Evolutionary conservation across 2,113 vertebrate genomes (phyloP).

Genomic region (Xenus cinereus): DNA sequence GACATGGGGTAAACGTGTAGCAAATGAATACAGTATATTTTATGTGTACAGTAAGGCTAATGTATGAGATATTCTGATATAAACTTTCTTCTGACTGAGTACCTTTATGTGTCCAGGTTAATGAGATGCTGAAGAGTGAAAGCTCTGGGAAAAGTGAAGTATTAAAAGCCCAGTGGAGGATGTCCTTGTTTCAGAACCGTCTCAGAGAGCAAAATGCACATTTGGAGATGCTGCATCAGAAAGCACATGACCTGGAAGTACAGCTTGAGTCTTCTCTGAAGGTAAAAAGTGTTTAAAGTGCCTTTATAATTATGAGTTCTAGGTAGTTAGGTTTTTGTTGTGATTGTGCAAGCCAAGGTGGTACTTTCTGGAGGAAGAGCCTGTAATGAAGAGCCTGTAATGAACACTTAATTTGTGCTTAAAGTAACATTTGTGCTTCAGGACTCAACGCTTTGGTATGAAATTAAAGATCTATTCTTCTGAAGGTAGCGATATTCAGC

Average conservation of each 20-base stretch:
- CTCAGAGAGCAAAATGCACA: slow-evolving; percentile 42
- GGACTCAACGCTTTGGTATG: neutral
- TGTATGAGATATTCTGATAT: neutral
- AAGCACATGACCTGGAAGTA: neutral
- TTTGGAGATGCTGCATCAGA: slow-evolving; percentile 40
- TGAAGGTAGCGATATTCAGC: neutral
- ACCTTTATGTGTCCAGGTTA: slow-evolving; percentile 67
- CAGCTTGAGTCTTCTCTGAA: slow-evolving; percentile 58
- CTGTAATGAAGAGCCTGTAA: neutral
- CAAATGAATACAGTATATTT: neutral
- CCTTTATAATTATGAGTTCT: neutral
- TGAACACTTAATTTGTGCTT: neutral
- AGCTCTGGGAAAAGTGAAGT: slow-evolving; percentile 43
- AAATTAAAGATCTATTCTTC: neutral
- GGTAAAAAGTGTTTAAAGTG: neutral
- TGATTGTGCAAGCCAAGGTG: neutral
- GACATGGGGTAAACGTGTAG: neutral
- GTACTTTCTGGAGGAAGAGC: neutral
- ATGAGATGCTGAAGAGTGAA: slow-evolving; percentile 72
- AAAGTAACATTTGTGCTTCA: neutral
- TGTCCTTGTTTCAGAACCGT: slow-evolving; percentile 1
- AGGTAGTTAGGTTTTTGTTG: neutral
- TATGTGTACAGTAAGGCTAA: neutral
- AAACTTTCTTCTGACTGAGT: neutral
- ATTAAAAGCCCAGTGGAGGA: slow-evolving; percentile 28